Base-by-base conservation (phyloP, 2,797 vertebrate genomes). In the Myiotriccus ornatus region DNA sequence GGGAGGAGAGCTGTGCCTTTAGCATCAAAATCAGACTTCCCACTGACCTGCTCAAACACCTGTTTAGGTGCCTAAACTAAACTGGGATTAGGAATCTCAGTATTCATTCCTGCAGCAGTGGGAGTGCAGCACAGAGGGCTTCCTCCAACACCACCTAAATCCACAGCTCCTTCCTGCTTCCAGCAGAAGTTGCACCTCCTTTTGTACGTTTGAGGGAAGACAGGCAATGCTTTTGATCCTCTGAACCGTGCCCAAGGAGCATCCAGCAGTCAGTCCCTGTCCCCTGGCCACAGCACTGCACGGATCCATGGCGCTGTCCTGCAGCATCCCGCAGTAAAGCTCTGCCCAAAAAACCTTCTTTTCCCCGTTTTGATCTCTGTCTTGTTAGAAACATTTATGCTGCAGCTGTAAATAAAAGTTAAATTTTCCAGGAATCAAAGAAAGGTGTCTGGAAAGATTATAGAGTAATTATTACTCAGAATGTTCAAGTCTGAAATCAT, bases 41-140 rank as follows among this genome's bases (percentile, higher is more conserved):
- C 44, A 25, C 79, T 47, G n/a, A 11, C 5, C 12, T 0, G 0
- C 35, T 59, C 63, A 59, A 64, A 39, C 4, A 3, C 0, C 1
- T 21, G n/a, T 32, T 75, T 18, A 46, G 34, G 46, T 30, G 34
- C 30, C 81, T n/a, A 14, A 77, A 62, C 13, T 30, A 10, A 79
- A 57, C 39, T 20, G 6, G 1, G 18, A 49, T 41, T 9, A 18
- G 21, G 15, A 39, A 24, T 35, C 43, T 63, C 52, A 14, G 0
- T 5, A 28, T 9, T 47, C n/a, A 13, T 44, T 14, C 73, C 23
- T 28, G 41, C 52, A 44, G 79, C 49, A 75, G 23, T 52, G 28
- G 25, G 14, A 62, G 34, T 0, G 7, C 39, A 16, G 47, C 53
- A 20, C 30, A 16, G 32, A 65, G 18, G 8, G 7, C 1, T 9